A percentile compares a stretch with the other conserved stretches of the same genome.
phyloP scores from a whole-genome alignment of 1,140 invertebrate species.

The Theocolax elegans region DNA sequence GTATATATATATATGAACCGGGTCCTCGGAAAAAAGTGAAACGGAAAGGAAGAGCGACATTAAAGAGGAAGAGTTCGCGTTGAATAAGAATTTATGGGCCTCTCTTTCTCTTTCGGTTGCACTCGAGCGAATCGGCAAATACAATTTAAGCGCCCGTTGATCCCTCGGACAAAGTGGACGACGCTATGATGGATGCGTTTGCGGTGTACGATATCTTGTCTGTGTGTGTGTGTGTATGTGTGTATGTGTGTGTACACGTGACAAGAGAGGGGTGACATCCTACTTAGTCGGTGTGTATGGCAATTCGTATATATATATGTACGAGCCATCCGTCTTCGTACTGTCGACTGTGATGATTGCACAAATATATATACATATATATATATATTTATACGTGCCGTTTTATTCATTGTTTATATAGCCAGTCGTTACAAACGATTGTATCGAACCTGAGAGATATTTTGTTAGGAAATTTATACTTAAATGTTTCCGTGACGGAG shows the following conservation, averaged over 20 bases:
- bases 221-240: background rate
- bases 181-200: conserved; percentile 41
- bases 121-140: conserved; percentile 39
- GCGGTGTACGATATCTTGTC: background rate
- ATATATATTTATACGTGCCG: no score
- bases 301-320: no score
- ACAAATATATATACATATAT: no score
- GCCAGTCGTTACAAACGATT: no score
- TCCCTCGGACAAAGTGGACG: conserved; percentile 38
- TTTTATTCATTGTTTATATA: no score
- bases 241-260: background rate
- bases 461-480: no score
- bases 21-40: conserved; percentile 1
- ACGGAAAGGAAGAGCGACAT: conserved; percentile 32
- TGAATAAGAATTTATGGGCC: conserved; percentile 43
- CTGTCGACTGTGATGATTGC: background rate
- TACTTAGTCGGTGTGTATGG: conserved; percentile 33
- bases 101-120: background rate
- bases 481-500: no score
- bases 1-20: background rate
- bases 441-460: no score
- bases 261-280: conserved; percentile 15
- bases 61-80: conserved; percentile 29
- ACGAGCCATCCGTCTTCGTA: conserved; percentile 30
- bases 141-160: conserved; percentile 37